A percentile compares a stretch with the other conserved stretches of the same genome.
These are phyloP conservation scores for Petrolisthes manimaculis DNA, from an alignment of 2,888 invertebrate species.

Conservation along the genomic window DNA sequence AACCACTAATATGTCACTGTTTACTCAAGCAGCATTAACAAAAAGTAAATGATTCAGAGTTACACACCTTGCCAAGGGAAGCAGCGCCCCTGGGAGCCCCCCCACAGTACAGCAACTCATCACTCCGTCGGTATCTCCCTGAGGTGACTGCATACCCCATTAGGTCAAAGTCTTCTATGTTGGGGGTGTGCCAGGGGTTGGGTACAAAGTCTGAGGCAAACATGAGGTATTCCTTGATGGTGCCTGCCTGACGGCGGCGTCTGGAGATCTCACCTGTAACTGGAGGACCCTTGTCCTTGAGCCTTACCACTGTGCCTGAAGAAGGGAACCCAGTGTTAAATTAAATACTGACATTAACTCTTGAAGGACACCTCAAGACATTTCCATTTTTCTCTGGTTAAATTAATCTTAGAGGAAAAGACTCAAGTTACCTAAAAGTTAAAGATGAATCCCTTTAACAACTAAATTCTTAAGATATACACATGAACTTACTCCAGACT, in stretches of 20 bases:
- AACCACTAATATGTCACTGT: too few relatives aligned
- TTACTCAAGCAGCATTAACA: neutral
- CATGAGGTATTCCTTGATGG: neutral
- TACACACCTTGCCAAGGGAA: constrained; percentile 49
- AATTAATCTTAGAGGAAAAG: too few relatives aligned
- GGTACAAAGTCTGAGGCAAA: constrained; percentile 1
- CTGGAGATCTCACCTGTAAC: neutral
- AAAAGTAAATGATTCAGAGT: neutral
- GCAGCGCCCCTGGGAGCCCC: constrained; percentile 52
- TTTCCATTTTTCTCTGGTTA: too few relatives aligned
- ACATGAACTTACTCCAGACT: too few relatives aligned
- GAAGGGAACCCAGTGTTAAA: neutral
- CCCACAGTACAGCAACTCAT: constrained; percentile 55
- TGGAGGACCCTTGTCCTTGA: neutral
- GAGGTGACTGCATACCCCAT: constrained; percentile 67
- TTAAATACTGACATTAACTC: too few relatives aligned
- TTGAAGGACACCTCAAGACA: too few relatives aligned
- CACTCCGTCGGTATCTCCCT: constrained; percentile 65
- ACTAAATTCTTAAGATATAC: too few relatives aligned
- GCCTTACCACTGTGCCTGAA: neutral
- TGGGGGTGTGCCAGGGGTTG: neutral
- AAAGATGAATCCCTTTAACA: too few relatives aligned
- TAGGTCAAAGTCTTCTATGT: constrained; percentile 55
- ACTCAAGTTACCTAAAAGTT: too few relatives aligned
- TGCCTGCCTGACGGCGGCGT: neutral